Evolutionary conservation across 1,140 invertebrate genomes (phyloP).

Genomic region (Cotesia vestalis): DNA sequence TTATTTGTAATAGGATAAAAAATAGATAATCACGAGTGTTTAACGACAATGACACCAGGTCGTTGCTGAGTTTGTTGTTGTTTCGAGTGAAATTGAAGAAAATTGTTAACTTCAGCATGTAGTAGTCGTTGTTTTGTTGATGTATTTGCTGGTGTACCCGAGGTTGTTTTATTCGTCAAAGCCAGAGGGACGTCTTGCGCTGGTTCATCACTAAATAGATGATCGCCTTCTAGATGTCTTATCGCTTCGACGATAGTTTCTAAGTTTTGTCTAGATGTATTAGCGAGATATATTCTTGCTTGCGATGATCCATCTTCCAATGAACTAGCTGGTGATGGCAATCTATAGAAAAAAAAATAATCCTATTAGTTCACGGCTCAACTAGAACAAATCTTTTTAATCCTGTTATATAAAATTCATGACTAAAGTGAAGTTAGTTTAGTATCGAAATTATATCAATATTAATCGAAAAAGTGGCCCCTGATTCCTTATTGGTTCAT

Average conservation of each 20-base stretch:
- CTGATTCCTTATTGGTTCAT: no score
- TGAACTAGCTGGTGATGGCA: slow-evolving; percentile 69
- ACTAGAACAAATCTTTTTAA: no score
- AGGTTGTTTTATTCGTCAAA: slow-evolving; percentile 72
- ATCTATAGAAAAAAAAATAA: slow-evolving; percentile 49
- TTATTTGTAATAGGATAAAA: slow-evolving; percentile 47
- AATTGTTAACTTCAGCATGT: slow-evolving; percentile 73
- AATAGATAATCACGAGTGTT: slow-evolving; percentile 73
- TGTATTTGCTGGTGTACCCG: slow-evolving; percentile 17
- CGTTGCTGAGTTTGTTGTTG: slow-evolving; percentile 74
- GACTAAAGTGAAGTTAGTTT: no score
- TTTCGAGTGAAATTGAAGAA: slow-evolving; percentile 70
- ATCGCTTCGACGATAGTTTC: slow-evolving; percentile 98
- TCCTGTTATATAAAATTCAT: no score
- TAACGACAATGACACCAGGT: slow-evolving; percentile 87
- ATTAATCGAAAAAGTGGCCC: no score
- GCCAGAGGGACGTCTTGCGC: slow-evolving; percentile 77
- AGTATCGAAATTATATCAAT: no score
- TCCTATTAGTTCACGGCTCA: neutral
- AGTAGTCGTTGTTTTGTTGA: slow-evolving; percentile 60
- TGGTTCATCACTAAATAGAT: slow-evolving; percentile 82
- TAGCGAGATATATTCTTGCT: slow-evolving; percentile 76
- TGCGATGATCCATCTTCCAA: slow-evolving; percentile 67
- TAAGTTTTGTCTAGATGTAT: slow-evolving; percentile 89
- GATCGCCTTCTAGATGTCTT: slow-evolving; percentile 93